A percentile compares a stretch with the other conserved stretches of the same genome.
Conservation (phyloP, 2,113 vertebrate species). For the Mustelus asterias region DNA sequence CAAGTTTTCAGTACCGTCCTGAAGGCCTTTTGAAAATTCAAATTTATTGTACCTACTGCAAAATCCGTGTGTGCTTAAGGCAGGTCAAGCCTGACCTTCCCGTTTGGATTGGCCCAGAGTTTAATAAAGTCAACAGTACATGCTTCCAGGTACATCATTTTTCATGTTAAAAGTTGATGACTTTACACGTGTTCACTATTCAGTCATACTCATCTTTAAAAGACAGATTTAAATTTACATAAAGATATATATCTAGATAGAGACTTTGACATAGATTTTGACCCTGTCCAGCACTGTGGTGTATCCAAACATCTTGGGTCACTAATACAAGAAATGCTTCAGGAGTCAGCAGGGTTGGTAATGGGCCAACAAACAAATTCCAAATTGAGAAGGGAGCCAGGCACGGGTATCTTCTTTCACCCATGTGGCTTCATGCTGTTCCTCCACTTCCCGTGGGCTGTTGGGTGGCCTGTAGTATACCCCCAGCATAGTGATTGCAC, state of each 20-base stretch:
- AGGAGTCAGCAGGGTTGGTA: too few relatives aligned
- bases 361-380: too few relatives aligned
- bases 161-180: not conserved
- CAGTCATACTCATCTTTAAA: not conserved
- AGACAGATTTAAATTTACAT: not conserved
- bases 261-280: too few relatives aligned
- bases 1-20: not conserved
- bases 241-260: not conserved
- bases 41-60: not conserved
- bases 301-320: too few relatives aligned
- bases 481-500: too few relatives aligned
- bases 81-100: not conserved
- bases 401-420: too few relatives aligned
- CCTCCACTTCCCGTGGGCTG: too few relatives aligned
- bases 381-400: too few relatives aligned
- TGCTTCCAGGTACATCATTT: not conserved
- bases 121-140: not conserved
- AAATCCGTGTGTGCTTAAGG: not conserved
- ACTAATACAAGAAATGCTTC: too few relatives aligned
- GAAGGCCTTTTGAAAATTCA: not conserved
- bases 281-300: too few relatives aligned
- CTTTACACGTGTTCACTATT: not conserved
- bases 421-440: too few relatives aligned
- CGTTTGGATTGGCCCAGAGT: not conserved
- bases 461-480: too few relatives aligned